Percentiles rank a stretch among this genome's conserved stretches.
These are phyloP conservation scores for Meteorus sp. DNA, from an alignment of 1,140 invertebrate genomes.

Conservation along the genomic window DNA sequence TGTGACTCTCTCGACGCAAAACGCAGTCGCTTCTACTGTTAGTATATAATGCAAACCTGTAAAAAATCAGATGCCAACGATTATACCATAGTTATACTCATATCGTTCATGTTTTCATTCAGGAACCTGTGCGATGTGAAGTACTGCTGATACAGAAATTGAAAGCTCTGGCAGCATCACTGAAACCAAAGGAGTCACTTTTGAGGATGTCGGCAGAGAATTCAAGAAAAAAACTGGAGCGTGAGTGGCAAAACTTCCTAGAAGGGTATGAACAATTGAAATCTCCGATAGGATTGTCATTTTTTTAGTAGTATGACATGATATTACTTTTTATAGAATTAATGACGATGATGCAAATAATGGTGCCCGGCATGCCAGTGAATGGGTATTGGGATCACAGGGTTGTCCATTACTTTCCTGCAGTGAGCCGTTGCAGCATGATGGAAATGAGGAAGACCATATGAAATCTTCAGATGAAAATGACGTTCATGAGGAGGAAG, in stretches of 20 bases:
- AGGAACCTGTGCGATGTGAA: conserved; percentile 40
- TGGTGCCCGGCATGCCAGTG: conserved; percentile 43
- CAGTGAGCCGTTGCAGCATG: conserved; percentile 40
- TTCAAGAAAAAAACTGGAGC: conserved; percentile 43
- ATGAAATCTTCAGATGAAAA: conserved; percentile 23
- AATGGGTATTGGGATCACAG: conserved; percentile 54
- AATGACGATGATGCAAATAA: conserved; percentile 46
- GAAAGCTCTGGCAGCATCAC: conserved; percentile 34
- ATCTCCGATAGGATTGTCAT: not conserved
- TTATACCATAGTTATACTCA: too few relatives aligned
- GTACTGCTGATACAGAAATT: conserved; percentile 40
- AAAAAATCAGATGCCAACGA: too few relatives aligned
- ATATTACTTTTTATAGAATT: conserved; percentile 45
- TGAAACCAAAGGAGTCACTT: conserved; percentile 38
- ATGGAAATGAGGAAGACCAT: conserved; percentile 13
- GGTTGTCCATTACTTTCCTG: conserved; percentile 35
- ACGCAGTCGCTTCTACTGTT: not conserved
- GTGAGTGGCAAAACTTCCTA: conserved; percentile 44
- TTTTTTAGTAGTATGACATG: not conserved
- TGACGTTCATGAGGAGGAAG: conserved; percentile 8
- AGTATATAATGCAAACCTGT: not conserved
- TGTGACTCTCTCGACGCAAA: conserved; percentile 29
- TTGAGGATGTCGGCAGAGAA: conserved; percentile 41
- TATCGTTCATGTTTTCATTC: conserved; percentile 16
- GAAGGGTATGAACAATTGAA: conserved; percentile 42